Conservation (phyloP, 2,113 vertebrate genomes). For the Arenaria interpres region DNA sequence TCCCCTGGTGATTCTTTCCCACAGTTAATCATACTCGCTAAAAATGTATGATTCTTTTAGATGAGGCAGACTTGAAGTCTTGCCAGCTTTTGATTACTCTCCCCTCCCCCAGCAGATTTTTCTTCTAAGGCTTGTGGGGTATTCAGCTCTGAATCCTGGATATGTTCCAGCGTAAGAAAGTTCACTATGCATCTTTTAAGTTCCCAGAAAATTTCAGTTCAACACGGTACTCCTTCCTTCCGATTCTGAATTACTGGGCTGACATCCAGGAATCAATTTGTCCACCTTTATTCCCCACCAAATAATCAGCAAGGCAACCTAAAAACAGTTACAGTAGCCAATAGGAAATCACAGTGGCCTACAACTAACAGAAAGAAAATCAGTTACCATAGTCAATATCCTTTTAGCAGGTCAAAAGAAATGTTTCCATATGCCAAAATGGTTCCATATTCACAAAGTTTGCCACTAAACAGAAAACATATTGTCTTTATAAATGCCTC, state of each 20-base stretch:
- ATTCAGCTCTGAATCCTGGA: slow-evolving; percentile 26
- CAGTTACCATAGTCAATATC: slow-evolving; percentile 75
- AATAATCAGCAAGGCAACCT: slow-evolving; percentile 61
- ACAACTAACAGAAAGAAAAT: slow-evolving; percentile 66
- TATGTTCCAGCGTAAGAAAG: slow-evolving; percentile 13
- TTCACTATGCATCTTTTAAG: slow-evolving; percentile 11
- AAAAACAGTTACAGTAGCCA: slow-evolving; percentile 71
- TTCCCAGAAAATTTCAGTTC: slow-evolving; percentile 45
- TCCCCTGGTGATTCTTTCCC: slow-evolving; percentile 35
- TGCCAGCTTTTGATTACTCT: slow-evolving; percentile 47
- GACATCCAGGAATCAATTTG: slow-evolving; percentile 38
- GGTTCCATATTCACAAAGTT: slow-evolving; percentile 69
- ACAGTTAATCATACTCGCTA: slow-evolving; percentile 49
- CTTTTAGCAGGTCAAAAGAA: slow-evolving; percentile 70
- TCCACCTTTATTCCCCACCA: slow-evolving; percentile 1
- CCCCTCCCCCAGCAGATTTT: not conserved
- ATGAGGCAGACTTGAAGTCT: slow-evolving; percentile 32
- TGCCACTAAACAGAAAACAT: slow-evolving; percentile 70
- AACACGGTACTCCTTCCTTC: not conserved
- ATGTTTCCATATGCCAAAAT: slow-evolving; percentile 74
- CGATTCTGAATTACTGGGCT: not conserved
- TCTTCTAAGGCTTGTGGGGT: not conserved
- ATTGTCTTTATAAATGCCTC: slow-evolving; percentile 34
- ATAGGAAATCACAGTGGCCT: slow-evolving; percentile 65
- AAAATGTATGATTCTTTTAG: slow-evolving; percentile 33